A percentile compares a stretch with the other conserved stretches of the same genome.
Conservation (phyloP, 2,888 invertebrate genomes). For the Thera obeliscata region DNA sequence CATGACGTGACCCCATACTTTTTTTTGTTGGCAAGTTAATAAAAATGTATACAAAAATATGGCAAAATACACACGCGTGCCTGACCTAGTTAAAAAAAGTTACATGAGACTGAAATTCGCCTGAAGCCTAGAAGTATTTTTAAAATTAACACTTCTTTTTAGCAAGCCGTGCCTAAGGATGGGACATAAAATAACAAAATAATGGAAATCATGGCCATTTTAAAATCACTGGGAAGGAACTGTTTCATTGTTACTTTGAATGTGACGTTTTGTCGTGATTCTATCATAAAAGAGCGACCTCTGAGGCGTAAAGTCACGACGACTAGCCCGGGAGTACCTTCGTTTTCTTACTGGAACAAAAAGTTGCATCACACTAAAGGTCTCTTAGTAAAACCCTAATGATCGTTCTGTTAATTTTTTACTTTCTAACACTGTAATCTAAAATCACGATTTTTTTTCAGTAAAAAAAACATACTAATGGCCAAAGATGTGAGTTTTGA, state of each 20-base stretch:
- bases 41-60: background rate
- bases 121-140: background rate
- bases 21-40: background rate
- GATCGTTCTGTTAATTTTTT: no score
- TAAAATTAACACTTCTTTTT: no score
- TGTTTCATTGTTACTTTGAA: constrained; percentile 11
- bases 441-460: no score
- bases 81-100: constrained; percentile 13
- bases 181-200: background rate
- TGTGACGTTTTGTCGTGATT: constrained; percentile 23
- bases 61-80: constrained; percentile 17
- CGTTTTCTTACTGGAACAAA: no score
- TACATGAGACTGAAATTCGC: constrained; percentile 10
- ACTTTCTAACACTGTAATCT: no score
- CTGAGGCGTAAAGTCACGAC: constrained; percentile 18
- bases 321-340: no score
- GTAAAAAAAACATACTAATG: no score
- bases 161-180: no score
- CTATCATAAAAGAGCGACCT: constrained; percentile 20
- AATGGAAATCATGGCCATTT: constrained; percentile 9
- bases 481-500: no score
- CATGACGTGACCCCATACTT: no score
- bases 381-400: no score
- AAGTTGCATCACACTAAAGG: no score
- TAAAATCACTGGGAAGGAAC: constrained; percentile 1